Evolutionary conservation across 2,888 invertebrate genomes (phyloP).

Genomic region (Ethmia dodecea): DNA sequence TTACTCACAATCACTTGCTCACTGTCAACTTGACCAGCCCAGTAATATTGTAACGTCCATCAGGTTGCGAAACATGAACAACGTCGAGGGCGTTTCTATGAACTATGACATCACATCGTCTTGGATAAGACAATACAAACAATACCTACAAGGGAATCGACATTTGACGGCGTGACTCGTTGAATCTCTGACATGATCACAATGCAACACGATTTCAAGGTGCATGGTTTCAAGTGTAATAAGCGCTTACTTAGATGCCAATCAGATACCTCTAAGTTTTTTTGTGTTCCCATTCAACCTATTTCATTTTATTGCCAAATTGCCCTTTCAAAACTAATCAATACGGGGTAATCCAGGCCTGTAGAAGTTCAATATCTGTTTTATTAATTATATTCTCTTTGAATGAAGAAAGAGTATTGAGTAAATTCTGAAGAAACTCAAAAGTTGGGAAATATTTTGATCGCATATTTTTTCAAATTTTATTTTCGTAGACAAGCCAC

Average conservation of each 20-base stretch:
- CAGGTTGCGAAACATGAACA: slow-evolving; percentile 50
- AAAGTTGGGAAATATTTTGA: no score
- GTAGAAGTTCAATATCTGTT: no score
- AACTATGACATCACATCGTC: slow-evolving; percentile 58
- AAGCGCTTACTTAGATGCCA: slow-evolving; percentile 1
- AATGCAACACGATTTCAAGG: slow-evolving; percentile 52
- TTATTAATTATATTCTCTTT: no score
- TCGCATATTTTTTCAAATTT: no score
- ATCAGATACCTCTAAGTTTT: not conserved
- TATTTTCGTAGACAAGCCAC: no score
- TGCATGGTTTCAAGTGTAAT: slow-evolving; percentile 36
- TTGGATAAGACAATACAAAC: slow-evolving; percentile 59
- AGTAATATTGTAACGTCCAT: slow-evolving; percentile 29
- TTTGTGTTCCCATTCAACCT: no score
- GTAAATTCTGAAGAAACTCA: no score
- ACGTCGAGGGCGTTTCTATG: slow-evolving; percentile 51
- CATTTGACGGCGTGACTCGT: slow-evolving; percentile 60
- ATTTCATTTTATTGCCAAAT: no score
- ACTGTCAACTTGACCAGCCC: slow-evolving; percentile 15
- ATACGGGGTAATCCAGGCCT: no score
- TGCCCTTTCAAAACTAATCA: no score
- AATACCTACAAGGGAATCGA: slow-evolving; percentile 61
- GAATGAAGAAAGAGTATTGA: no score
- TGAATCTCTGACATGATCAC: slow-evolving; percentile 46
- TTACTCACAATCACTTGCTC: no score